A percentile compares a stretch with the other conserved stretches of the same genome.
Conservation (phyloP, 2,797 vertebrate genomes). For the Gadopsis marmoratus region DNA sequence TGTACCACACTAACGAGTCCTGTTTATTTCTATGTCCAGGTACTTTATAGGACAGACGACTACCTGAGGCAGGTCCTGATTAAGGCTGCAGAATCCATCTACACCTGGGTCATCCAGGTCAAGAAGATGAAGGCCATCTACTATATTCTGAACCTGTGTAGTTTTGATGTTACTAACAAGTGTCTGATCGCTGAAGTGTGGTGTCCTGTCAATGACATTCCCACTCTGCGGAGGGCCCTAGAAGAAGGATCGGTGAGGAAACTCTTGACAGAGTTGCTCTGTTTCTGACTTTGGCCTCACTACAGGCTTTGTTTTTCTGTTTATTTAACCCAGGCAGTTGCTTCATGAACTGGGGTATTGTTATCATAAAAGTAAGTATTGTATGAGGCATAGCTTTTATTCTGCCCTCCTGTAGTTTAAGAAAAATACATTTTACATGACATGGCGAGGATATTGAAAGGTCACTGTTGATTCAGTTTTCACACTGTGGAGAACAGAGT, state of each 20-base stretch:
- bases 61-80: constrained; percentile 94
- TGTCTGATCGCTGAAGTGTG: constrained; percentile 98
- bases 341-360: constrained; percentile 2
- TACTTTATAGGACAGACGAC: constrained; percentile 94
- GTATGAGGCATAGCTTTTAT: not conserved
- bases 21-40: constrained; percentile 79
- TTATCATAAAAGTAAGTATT: constrained; percentile 17
- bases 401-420: not conserved
- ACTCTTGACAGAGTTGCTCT: not conserved
- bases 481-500: not conserved
- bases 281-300: not conserved
- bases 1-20: not conserved
- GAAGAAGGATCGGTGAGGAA: constrained; percentile 95
- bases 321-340: not conserved
- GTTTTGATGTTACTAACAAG: constrained; percentile 98
- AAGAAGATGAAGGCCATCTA: constrained; percentile 99
- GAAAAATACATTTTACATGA: not conserved
- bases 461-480: constrained; percentile 30
- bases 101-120: constrained; percentile 92
- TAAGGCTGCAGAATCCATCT: constrained; percentile 94
- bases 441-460: not conserved
- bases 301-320: constrained; percentile 9
- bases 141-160: constrained; percentile 96
- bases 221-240: constrained; percentile 87
- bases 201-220: constrained; percentile 93